phyloP scores from a whole-genome alignment of 2,797 vertebrate genomes.

The Rhyacichthys aspro region DNA sequence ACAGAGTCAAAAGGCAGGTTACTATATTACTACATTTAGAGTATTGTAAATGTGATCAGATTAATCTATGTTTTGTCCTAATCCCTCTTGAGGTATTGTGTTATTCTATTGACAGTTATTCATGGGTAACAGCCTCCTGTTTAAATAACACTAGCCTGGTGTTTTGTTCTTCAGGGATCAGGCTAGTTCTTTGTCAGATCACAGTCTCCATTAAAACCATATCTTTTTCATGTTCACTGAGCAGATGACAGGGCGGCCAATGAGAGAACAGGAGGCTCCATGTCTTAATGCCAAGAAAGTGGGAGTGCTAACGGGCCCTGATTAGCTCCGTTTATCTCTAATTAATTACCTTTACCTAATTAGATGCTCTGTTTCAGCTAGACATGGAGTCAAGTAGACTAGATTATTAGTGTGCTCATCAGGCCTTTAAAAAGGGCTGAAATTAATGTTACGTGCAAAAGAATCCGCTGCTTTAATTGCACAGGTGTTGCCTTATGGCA shows the following conservation, averaged over 20 bases:
- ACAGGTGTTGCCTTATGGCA: constrained; percentile 99
- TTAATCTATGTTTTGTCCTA: constrained; percentile 10
- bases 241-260: constrained; percentile 75
- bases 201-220: constrained; percentile 65
- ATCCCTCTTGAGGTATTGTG: constrained; percentile 20
- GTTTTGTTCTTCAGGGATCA: constrained; percentile 47
- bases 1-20: too few species aligned
- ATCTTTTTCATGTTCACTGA: constrained; percentile 64
- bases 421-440: constrained; percentile 96
- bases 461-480: constrained; percentile 98
- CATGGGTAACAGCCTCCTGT: constrained; percentile 6
- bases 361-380: constrained; percentile 97
- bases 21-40: not conserved
- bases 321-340: constrained; percentile 99
- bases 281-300: constrained; percentile 95
- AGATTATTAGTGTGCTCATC: constrained; percentile 99
- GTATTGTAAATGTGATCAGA: not conserved
- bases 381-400: constrained; percentile 99
- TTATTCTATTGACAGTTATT: constrained; percentile 21
- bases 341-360: constrained; percentile 99
- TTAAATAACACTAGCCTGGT: not conserved
- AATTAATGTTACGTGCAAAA: constrained; percentile 99
- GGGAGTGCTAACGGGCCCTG: constrained; percentile 94
- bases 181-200: constrained; percentile 52
- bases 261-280: constrained; percentile 84